Base-by-base conservation (phyloP, 2,888 invertebrate genomes). In the Sarcophaga rosellei region DNA sequence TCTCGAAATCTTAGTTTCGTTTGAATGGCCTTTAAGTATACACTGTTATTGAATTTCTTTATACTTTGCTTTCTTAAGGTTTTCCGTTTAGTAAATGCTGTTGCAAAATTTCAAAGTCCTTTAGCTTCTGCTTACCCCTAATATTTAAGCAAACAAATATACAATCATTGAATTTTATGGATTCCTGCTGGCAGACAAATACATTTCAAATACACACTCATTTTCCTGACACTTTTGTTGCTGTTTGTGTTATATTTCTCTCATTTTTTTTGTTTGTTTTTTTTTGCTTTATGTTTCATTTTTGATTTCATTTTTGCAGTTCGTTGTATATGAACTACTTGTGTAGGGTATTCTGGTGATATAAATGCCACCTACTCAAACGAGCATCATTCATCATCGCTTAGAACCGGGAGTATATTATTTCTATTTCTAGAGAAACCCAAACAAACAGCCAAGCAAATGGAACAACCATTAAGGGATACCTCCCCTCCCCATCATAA, bases 191-290 rank as follows among this genome's bases (percentile, higher is more conserved):
- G 68, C 47, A 35, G 17, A 23, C 12, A 47, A 70, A 53, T 57
- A 70, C 25, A 70, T 61, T 61, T 74, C 68, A 81, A 20, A 75
- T 74, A 66, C 65, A 21, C 4, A 44, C 20, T 53, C 20, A 44
- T 75, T 75, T 62, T n/a, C 11, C 1, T 10, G 5, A 53, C 53
- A 44, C 62, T 53, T 53, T 53, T 53, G 53, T 17, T 53, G 53
- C 5, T 17, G 53, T 53, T 12, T 4, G 3, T 53, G 17, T 53
- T 53, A 17, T 53, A 35, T 35, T 35, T 35, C 8, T 35, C 8
- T 35, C 35, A 0, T 2, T 2, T 35, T 8, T 10, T 35, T 4
- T 25, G 2, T 3, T 23, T 23, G 2, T 35, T 35, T 6, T 10
- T 35, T 35, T 8, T 35, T 35, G 35, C 10, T 8, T 35, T 35